Evolutionary conservation across 1,140 invertebrate genomes (phyloP), one percentile per base, ranked within the genome.

Genomic region (Drosophila sturtevanti): DNA sequence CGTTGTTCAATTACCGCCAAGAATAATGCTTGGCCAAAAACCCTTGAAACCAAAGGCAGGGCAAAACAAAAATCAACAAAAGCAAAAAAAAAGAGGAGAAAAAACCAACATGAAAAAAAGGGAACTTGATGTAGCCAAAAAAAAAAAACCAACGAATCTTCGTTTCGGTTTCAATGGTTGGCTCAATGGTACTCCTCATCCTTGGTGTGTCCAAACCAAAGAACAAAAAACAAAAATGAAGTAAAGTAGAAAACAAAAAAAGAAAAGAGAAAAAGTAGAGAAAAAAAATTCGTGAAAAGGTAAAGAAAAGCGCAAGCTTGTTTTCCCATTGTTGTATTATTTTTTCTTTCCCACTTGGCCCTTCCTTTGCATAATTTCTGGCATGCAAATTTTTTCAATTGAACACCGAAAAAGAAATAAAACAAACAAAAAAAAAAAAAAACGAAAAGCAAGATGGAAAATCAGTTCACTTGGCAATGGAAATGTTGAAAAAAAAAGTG

Each of bases 381-480:
- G 81, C 81, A 86, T 86, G 81, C 81, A 86, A 86, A 86, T 86
- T 86, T 48, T 86, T 86, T 86, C 81, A 86, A 86, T 86, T 86
- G 81, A 86, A 61, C 65, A 75, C 62, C 66, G 75, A 78, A 75
- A 77, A 77, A 85, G 81, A 81, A 84, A 86, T 77, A 69, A 73
- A 85, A 85, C 79, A 85, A 84, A 63, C 74, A 80, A 70, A 79
- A 68, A 68, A 79, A 65, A 72, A 72, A 68, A 63, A 70, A 68
- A 65, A 70, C 68, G 68, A 63, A 58, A 67, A 58, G 31, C 44
- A 61, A 54, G 35, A 38, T 34, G 44, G 38, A 56, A n/a, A 48
- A 48, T 48, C 41, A 48, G 41, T 48, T 54, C 63, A 55, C 77
- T 66, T 81, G 64, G 66, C 81, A 63, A 48, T 27, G 77, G 70